phyloP scores from a whole-genome alignment of 2,888 invertebrate genomes.

The Lycocerus yunnanus region DNA sequence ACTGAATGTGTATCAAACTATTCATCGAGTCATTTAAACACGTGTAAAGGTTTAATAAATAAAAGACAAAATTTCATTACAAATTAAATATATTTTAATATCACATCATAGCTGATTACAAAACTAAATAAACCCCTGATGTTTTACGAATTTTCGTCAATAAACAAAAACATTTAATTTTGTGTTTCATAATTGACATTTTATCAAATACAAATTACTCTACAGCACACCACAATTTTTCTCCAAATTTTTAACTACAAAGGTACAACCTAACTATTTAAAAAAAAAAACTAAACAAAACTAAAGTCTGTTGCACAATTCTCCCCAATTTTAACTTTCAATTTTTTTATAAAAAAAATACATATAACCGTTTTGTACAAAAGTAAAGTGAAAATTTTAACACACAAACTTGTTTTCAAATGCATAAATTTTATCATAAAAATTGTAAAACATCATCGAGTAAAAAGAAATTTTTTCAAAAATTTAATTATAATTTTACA shows the following conservation, averaged over 20 bases:
- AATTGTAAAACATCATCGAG: conserved; percentile 15
- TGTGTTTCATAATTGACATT: not conserved
- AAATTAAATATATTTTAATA: conserved; percentile 29
- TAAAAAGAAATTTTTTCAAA: not conserved
- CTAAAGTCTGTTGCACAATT: not conserved
- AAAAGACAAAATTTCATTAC: conserved; percentile 17
- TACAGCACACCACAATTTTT: not conserved
- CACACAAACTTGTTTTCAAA: not conserved
- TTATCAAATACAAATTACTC: not conserved
- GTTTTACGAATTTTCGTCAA: conserved; percentile 25
- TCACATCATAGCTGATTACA: conserved; percentile 25
- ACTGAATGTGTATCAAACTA: conserved; percentile 22
- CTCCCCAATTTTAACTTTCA: not conserved
- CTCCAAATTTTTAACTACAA: not conserved
- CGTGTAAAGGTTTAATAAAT: conserved; percentile 40
- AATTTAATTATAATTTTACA: conserved; percentile 32
- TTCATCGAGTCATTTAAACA: conserved; percentile 38
- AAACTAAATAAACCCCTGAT: conserved; percentile 15
- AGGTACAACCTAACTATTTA: not conserved
- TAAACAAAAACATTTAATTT: not conserved
- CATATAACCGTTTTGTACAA: not conserved
- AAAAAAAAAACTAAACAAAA: not conserved
- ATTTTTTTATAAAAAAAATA: conserved; percentile 1
- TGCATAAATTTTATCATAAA: not conserved
- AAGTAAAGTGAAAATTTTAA: not conserved